Evolutionary conservation across 2,797 vertebrate genomes (phyloP).

Genomic region (Atherinosoma microstoma): DNA sequence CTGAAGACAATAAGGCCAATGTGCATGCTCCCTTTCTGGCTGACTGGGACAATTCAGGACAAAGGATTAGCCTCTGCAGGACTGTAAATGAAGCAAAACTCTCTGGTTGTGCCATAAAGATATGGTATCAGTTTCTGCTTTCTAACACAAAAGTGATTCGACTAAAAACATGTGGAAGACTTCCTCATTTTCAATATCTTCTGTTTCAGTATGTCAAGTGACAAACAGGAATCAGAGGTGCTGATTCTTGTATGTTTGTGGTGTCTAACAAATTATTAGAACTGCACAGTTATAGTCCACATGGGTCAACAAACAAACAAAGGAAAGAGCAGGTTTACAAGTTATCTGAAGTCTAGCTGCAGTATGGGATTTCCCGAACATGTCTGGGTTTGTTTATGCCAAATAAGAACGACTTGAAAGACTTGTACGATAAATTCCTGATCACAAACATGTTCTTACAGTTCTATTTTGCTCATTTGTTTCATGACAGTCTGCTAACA

Average conservation of each 20-base stretch:
- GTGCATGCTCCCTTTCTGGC: conserved; percentile 25
- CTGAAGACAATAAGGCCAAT: conserved; percentile 67
- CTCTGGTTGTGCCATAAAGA: neutral
- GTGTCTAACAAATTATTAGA: neutral
- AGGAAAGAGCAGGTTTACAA: neutral
- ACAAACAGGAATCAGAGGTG: neutral
- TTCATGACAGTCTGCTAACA: neutral
- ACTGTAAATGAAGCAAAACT: conserved; percentile 17
- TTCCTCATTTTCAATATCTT: neutral
- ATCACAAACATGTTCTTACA: neutral
- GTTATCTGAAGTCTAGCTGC: neutral
- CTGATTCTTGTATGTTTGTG: neutral
- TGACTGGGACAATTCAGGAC: conserved; percentile 49
- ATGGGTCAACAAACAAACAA: neutral
- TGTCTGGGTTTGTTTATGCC: neutral
- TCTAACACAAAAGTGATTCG: neutral
- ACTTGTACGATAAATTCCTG: neutral
- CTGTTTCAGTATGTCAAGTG: neutral
- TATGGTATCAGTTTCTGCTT: neutral
- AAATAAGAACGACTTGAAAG: neutral
- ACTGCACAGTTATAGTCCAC: neutral
- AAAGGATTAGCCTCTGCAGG: conserved; percentile 19
- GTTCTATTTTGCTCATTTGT: neutral
- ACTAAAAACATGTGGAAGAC: neutral
- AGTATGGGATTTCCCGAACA: neutral